Base-by-base conservation (phyloP, 2,113 vertebrate species). In the Semicossyphus pulcher region DNA sequence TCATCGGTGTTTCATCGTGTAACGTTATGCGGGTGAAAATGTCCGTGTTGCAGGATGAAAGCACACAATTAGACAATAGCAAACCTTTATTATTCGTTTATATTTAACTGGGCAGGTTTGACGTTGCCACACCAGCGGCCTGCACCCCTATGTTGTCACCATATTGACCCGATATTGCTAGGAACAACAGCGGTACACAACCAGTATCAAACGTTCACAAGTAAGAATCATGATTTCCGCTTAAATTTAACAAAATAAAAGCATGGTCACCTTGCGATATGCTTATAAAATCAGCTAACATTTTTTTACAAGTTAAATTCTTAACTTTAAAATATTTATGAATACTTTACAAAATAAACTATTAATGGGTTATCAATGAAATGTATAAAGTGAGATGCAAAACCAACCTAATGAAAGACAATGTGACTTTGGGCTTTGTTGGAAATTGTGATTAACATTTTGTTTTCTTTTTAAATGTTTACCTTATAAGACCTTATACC, bases 101-200 rank as follows among this genome's bases (percentile, higher is more conserved):
- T 8, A n/a, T n/a, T n/a, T n/a, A 44, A 44, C 16, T 8, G 6
- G 41, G 37, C 3, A 31, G 37, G 23, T 9, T 28, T 10, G 4
- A 4, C 11, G n/a, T 3, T 5, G 26, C 2, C 15, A 57, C 37
- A 61, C 7, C 34, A 45, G 78, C 36, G 81, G 87, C 78, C 79
- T 72, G 52, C 14, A 14, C 11, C 20, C 28, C 11, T 0, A 0
- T n/a, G 7, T 29, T 21, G 21, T 82, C 76, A 53, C 36, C 61
- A n/a, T 75, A 80, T 78, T 15, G 84, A 83, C 74, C 73, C 39
- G 41, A 28, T 20, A 60, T 54, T 15, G 16, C 15, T 7, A 1
- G 29, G 52, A 32, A 51, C 67, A 54, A 42, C 61, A 53, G 56
- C 21, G 20, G 47, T 2, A 26, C 26, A 21, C 0, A 48, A 32